Conservation (phyloP, 2,888 invertebrate genomes). For the Tetrapedia diversipes region DNA sequence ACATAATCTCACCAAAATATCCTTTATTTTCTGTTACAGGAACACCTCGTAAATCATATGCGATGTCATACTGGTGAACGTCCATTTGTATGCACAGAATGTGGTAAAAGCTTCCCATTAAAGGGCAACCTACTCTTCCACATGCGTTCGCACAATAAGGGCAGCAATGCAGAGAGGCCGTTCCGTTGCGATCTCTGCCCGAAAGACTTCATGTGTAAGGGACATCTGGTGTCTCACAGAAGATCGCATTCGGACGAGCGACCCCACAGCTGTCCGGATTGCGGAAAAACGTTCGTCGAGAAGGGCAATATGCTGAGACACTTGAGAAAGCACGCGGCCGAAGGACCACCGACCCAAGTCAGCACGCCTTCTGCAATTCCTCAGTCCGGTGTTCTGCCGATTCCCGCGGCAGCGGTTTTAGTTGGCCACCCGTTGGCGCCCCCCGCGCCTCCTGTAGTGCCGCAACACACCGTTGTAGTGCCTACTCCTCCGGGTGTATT, state of each 20-base stretch:
- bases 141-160: constrained; percentile 93
- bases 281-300: constrained; percentile 92
- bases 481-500: constrained; percentile 85
- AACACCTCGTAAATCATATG: constrained; percentile 90
- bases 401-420: constrained; percentile 78
- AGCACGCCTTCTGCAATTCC: constrained; percentile 79
- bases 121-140: constrained; percentile 94
- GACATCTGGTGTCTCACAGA: constrained; percentile 92
- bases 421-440: constrained; percentile 80
- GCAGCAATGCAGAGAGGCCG: constrained; percentile 86
- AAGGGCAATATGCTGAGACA: constrained; percentile 91
- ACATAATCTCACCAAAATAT: neutral
- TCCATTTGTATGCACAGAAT: constrained; percentile 92
- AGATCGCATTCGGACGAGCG: constrained; percentile 89
- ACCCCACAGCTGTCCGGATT: constrained; percentile 87
- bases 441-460: constrained; percentile 79
- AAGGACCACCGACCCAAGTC: constrained; percentile 82
- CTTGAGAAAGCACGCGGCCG: constrained; percentile 88
- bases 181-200: constrained; percentile 93
- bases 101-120: constrained; percentile 93
- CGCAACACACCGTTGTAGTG: constrained; percentile 84
- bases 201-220: constrained; percentile 95
- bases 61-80: constrained; percentile 91
- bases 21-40: constrained; percentile 77
- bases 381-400: constrained; percentile 78